Percentiles rank a stretch among this genome's conserved stretches.
Evolutionary conservation across 1,140 invertebrate genomes (phyloP).

Genomic region (Pseudobourletiella spinata): DNA sequence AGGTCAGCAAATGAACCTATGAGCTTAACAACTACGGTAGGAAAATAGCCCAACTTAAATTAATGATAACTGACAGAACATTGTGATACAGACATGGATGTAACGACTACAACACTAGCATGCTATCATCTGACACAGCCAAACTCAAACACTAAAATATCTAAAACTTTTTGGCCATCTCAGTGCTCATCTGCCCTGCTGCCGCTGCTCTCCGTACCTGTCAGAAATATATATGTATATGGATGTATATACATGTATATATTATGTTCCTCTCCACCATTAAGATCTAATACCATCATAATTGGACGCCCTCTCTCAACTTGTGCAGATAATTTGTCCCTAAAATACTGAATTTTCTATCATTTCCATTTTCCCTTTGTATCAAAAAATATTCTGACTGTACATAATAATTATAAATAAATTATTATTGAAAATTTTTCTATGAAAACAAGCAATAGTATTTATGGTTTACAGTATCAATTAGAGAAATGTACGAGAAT

Average conservation of each 20-base stretch:
- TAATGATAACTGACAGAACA: no score
- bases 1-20: background rate
- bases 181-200: no score
- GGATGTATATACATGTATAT: background rate
- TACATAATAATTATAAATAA: background rate
- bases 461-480: background rate
- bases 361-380: background rate
- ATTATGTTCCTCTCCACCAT: background rate
- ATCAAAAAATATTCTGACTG: constrained; percentile 9
- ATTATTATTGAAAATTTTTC: constrained; percentile 4
- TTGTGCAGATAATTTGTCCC: background rate
- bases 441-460: background rate
- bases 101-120: no score
- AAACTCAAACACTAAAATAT: no score
- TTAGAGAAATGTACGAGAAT: background rate
- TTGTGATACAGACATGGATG: no score
- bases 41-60: background rate
- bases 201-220: no score
- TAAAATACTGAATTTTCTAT: background rate
- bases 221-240: no score
- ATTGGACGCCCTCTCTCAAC: background rate
- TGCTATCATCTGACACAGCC: no score
- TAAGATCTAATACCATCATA: background rate
- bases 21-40: background rate
- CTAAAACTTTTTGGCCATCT: no score